Evolutionary conservation across 1,140 invertebrate species (phyloP).

Genomic region (Halictus rubicundus): DNA sequence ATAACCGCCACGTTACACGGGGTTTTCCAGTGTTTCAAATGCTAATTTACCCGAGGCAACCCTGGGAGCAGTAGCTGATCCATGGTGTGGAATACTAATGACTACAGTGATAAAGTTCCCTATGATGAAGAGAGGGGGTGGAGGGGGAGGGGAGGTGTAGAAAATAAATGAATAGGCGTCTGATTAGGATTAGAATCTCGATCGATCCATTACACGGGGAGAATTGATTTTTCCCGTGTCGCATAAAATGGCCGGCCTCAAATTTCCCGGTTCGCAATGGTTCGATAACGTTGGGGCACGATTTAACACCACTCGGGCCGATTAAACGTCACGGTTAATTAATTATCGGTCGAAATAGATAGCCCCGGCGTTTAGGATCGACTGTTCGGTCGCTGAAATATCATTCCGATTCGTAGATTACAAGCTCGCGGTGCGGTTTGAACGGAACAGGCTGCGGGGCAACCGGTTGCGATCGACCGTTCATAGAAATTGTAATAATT

Average conservation of each 20-base stretch:
- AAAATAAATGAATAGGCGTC: background rate
- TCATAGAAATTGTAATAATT: slow-evolving; percentile 1
- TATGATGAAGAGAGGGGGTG: no score
- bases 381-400: background rate
- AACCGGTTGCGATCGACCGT: background rate
- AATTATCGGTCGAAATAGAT: background rate
- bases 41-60: background rate
- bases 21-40: background rate
- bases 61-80: no score
- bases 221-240: background rate
- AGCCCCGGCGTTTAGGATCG: background rate
- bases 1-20: no score
- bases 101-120: background rate
- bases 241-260: background rate
- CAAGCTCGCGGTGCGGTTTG: background rate
- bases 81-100: no score
- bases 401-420: background rate
- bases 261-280: background rate
- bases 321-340: slow-evolving; percentile 11
- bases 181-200: background rate
- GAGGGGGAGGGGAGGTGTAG: no score
- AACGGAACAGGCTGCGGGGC: background rate
- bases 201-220: background rate
- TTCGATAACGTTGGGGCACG: background rate
- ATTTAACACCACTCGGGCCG: background rate